Base-by-base conservation (phyloP, 2,888 invertebrate species). In the Microdon myrmicae region DNA sequence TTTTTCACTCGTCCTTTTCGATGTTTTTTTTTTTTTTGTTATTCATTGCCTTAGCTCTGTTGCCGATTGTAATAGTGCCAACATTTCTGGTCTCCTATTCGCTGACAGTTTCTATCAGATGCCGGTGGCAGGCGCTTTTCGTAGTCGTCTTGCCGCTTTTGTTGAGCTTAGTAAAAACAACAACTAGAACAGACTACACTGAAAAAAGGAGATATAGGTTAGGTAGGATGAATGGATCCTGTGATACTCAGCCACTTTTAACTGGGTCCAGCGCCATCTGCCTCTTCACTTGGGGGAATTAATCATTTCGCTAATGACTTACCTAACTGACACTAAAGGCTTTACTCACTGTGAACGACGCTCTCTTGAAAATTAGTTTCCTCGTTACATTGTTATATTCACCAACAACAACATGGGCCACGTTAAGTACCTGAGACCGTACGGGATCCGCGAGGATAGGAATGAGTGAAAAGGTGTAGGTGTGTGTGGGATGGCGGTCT, bases 261-360 rank as follows among this genome's bases (percentile, higher is more conserved):
- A 38, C 49, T n/a, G n/a, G n/a, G 39, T n/a, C 38, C 38, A 20
- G 13, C 25, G 7, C 38, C 12, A 25, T 28, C 29, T 25, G 7
- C 22, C n/a, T 13, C 29, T 14, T 29, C 17, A 9, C 17, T 10
- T 35, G 49, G 25, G 19, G 44, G 47, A 64, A 64, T 64, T 64
- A 64, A 64, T 64, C 64, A 64, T 64, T 51, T 58, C 47, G 64
- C 64, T 64, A 64, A 64, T 64, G 64, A 56, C 45, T 64, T 47
- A 58, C 56, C 64, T 56, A 64, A 64, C 56, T 56, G 64, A 64
- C 64, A 64, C 58, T 53, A 64, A 64, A 64, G 64, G 58, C 43
- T 64, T 58, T 56, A 37, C 32, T 32, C 51, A n/a, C 23, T 16
- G 51, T 34, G 32, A 12, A 55, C 48, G 55, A 32, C 17, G 44